These are phyloP conservation scores for Pithys albifrons DNA, from an alignment of 2,113 vertebrate species.

Conservation along the genomic window DNA sequence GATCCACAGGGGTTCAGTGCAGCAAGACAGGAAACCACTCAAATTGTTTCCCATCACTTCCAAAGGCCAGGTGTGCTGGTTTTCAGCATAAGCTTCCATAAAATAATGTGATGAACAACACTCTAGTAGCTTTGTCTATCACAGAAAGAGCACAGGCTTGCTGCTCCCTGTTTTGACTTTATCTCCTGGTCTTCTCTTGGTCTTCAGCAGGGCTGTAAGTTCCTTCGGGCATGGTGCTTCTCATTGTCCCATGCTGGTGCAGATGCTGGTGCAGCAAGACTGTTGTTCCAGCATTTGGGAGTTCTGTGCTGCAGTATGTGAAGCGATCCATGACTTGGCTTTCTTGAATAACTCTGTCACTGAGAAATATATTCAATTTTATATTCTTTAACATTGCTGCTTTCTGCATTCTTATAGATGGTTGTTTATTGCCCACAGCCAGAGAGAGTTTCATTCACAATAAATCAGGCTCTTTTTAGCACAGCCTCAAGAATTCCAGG, in stretches of 20 bases:
- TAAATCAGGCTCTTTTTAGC: neutral
- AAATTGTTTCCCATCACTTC: fast-evolving
- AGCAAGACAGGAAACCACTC: neutral
- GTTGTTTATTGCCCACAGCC: neutral
- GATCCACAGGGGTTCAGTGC: neutral
- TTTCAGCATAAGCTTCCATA: neutral
- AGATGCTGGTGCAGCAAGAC: neutral
- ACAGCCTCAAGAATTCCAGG: neutral
- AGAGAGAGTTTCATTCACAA: neutral
- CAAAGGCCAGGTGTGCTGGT: neutral
- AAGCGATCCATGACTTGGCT: neutral
- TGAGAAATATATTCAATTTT: neutral
- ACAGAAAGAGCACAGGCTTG: neutral
- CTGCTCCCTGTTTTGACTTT: neutral
- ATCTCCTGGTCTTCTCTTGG: neutral
- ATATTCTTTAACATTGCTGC: neutral
- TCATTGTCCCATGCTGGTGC: neutral
- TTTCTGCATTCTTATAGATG: neutral
- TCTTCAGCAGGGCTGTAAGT: neutral
- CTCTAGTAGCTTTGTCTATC: neutral
- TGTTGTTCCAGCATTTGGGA: neutral
- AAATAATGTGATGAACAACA: neutral
- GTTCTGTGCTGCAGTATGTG: fast-evolving
- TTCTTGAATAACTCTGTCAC: neutral
- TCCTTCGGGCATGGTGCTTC: neutral